Evolutionary conservation across 2,797 vertebrate species (phyloP).

Genomic region (Bradypodion ventrale): DNA sequence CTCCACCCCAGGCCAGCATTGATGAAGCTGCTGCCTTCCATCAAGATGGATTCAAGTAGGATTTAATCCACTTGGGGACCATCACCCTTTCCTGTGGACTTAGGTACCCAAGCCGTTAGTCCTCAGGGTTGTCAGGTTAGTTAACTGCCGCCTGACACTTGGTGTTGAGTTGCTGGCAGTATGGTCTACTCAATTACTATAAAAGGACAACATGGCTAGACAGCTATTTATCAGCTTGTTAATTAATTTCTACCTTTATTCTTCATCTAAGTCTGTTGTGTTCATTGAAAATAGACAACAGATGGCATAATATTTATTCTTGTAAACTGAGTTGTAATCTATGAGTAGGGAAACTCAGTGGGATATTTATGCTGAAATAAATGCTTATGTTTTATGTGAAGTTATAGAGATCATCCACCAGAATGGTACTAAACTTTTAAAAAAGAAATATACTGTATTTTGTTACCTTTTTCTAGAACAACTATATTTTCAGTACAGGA

Average conservation of each 20-base stretch:
- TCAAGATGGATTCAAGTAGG: too few relatives aligned
- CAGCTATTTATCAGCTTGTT: neutral
- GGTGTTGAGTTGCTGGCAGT: too few relatives aligned
- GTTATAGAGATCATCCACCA: neutral
- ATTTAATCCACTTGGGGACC: too few relatives aligned
- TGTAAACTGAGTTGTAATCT: neutral
- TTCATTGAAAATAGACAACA: neutral
- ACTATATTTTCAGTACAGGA: conserved; percentile 26
- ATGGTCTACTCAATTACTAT: too few relatives aligned
- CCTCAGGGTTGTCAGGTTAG: too few relatives aligned
- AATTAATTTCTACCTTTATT: neutral
- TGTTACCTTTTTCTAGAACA: conserved; percentile 4
- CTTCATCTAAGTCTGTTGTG: neutral
- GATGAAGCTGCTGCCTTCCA: too few relatives aligned
- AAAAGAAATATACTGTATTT: neutral
- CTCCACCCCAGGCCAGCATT: too few relatives aligned
- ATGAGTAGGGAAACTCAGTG: neutral
- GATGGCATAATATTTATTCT: neutral
- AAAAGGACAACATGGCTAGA: too few relatives aligned
- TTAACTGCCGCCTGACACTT: too few relatives aligned
- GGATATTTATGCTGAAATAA: neutral
- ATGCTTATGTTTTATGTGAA: neutral
- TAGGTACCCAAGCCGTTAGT: too few relatives aligned
- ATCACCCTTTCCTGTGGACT: too few relatives aligned
- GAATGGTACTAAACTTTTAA: neutral